Evolutionary conservation across 2,113 vertebrate species (phyloP).

Genomic region (Mesocricetus auratus): DNA sequence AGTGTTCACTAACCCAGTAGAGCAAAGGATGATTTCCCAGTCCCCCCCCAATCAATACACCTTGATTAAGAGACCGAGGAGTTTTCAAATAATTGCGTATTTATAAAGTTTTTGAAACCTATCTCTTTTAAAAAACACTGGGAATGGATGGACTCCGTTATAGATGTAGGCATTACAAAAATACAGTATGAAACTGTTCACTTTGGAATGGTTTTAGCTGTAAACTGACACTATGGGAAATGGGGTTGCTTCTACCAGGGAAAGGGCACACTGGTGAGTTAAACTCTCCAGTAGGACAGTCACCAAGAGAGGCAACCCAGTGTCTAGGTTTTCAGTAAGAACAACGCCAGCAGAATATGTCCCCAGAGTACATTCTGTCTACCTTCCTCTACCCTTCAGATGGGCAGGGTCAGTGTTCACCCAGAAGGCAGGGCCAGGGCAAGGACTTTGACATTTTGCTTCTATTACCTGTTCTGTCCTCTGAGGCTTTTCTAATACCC

Average conservation of each 20-base stretch:
- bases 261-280: not conserved
- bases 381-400: not conserved
- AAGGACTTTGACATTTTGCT: not conserved
- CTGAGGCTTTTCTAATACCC: not conserved
- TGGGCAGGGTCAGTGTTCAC: not conserved
- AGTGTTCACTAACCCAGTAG: not conserved
- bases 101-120: constrained; percentile 44
- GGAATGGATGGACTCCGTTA: constrained; percentile 18
- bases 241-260: not conserved
- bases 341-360: not conserved
- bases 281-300: not conserved
- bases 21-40: not conserved
- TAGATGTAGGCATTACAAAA: not conserved
- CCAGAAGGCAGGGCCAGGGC: not conserved
- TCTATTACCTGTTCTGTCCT: not conserved
- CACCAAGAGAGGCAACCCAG: not conserved
- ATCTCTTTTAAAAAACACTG: constrained; percentile 15
- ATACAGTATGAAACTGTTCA: not conserved
- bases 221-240: not conserved
- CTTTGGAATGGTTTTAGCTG: constrained; percentile 36
- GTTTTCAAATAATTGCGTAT: constrained; percentile 32
- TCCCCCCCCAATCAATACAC: not conserved
- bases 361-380: not conserved
- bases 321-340: constrained; percentile 23
- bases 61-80: constrained; percentile 11